A percentile compares a stretch with the other conserved stretches of the same genome.
These are phyloP conservation scores for Chamaetylas fuelleborni DNA, from an alignment of 2,113 vertebrate species.

Conservation along the genomic window DNA sequence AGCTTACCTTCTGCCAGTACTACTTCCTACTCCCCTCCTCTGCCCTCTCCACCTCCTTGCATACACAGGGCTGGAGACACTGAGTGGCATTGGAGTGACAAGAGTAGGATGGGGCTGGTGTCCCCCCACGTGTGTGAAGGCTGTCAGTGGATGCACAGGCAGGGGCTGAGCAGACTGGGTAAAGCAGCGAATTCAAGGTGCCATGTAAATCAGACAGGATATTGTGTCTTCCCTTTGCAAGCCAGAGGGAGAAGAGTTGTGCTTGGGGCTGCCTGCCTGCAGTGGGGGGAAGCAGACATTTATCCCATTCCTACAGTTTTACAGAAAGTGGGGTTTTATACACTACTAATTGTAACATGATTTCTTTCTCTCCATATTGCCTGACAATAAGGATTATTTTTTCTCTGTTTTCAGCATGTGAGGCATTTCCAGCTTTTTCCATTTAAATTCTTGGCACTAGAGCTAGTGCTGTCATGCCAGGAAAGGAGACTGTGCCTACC, in stretches of 20 bases:
- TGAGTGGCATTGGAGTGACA: neutral
- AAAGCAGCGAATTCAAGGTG: neutral
- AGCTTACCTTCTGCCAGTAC: neutral
- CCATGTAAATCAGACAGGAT: neutral
- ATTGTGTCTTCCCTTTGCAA: neutral
- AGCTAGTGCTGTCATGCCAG: neutral
- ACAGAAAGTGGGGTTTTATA: neutral
- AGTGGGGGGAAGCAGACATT: neutral
- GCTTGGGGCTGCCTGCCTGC: neutral
- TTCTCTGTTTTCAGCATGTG: neutral
- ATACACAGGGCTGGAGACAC: rapidly evolving
- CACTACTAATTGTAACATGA: neutral
- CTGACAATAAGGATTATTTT: neutral
- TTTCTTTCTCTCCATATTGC: neutral
- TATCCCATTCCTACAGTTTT: neutral
- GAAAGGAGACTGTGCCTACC: neutral
- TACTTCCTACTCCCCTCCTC: neutral
- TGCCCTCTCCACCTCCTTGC: neutral
- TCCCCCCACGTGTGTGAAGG: rapidly evolving
- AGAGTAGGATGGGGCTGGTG: rapidly evolving
- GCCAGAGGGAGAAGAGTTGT: neutral
- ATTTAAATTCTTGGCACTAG: neutral
- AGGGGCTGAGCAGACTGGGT: neutral
- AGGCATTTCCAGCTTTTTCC: neutral
- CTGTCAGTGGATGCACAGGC: rapidly evolving